Evolutionary conservation across 30 jellyfish, hydroid and myxozoan genomes (phyloP).

Genomic region (Pelagia noctiluca): DNA sequence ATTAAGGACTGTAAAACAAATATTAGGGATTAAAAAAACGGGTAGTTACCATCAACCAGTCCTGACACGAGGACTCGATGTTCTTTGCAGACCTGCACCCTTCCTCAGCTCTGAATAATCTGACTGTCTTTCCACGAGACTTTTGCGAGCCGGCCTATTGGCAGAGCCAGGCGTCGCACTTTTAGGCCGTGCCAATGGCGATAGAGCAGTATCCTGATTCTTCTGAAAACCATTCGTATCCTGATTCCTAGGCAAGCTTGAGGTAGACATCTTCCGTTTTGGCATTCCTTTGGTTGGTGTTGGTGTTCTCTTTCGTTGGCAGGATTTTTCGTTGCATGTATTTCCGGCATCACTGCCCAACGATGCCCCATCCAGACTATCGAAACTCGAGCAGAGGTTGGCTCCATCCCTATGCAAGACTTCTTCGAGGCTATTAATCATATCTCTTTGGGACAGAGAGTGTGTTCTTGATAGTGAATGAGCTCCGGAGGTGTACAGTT

Average conservation of each 20-base stretch:
- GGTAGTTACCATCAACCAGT: neutral
- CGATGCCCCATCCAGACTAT: conserved; percentile 77
- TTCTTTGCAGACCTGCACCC: conserved; percentile 53
- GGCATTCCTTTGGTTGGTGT: conserved; percentile 19
- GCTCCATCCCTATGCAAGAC: conserved; percentile 27
- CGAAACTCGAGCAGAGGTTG: conserved; percentile 60
- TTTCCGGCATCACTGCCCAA: conserved; percentile 69
- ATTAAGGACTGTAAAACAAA: too few species aligned
- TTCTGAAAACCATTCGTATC: neutral
- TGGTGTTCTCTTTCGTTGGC: conserved; percentile 26
- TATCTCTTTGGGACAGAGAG: conserved; percentile 31
- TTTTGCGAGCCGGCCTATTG: conserved; percentile 61
- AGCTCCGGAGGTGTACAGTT: conserved; percentile 44
- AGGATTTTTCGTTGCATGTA: conserved; percentile 40
- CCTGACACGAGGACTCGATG: neutral
- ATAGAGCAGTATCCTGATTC: too few species aligned
- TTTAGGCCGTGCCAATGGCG: conserved; percentile 19
- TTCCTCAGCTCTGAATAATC: conserved; percentile 67
- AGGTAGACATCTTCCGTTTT: conserved; percentile 37
- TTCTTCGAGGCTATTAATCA: conserved; percentile 7
- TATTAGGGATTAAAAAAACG: too few species aligned
- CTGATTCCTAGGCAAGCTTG: conserved; percentile 2
- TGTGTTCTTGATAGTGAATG: neutral
- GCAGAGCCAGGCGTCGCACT: conserved; percentile 59
- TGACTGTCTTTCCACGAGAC: conserved; percentile 88